Percentiles rank a stretch among this genome's conserved stretches.
Conservation (phyloP, 2,113 vertebrate genomes). For the Megaceryle torquata region DNA sequence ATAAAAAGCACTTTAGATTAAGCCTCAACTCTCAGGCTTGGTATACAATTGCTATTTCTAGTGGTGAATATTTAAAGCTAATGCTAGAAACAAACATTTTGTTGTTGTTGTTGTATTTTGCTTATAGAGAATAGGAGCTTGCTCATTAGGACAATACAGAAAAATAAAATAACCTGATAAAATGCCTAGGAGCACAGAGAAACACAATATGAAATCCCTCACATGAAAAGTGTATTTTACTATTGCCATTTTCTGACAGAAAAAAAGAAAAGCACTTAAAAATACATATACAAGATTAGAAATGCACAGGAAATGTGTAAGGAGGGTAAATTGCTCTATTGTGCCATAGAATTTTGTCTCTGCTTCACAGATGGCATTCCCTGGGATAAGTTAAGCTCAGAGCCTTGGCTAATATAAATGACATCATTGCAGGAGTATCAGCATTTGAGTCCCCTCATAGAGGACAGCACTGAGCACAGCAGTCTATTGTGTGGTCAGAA, state of each 20-base stretch:
- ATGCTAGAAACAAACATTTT: not conserved
- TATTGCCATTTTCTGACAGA: not conserved
- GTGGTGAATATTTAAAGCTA: not conserved
- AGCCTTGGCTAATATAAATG: not conserved
- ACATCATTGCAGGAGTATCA: not conserved
- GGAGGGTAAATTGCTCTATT: not conserved
- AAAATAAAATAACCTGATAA: conserved; percentile 53
- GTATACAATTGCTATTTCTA: not conserved
- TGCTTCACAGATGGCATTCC: not conserved
- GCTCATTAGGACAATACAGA: conserved; percentile 32
- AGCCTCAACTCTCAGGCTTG: not conserved
- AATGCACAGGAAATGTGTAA: not conserved
- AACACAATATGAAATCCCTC: conserved; percentile 31
- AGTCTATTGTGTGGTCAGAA: not conserved
- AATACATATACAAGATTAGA: not conserved
- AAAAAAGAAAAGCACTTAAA: not conserved
- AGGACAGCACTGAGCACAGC: not conserved
- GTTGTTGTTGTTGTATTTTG: not conserved
- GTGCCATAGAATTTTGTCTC: not conserved
- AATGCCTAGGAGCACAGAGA: conserved; percentile 3
- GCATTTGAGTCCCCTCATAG: not conserved
- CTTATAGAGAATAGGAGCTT: not conserved
- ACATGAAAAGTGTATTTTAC: not conserved
- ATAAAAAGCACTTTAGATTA: not conserved
- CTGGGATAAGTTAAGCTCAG: not conserved